Evolutionary conservation across 1,140 invertebrate species (phyloP), one percentile per base, ranked within the genome.

Genomic region (Archivesica marissinica): DNA sequence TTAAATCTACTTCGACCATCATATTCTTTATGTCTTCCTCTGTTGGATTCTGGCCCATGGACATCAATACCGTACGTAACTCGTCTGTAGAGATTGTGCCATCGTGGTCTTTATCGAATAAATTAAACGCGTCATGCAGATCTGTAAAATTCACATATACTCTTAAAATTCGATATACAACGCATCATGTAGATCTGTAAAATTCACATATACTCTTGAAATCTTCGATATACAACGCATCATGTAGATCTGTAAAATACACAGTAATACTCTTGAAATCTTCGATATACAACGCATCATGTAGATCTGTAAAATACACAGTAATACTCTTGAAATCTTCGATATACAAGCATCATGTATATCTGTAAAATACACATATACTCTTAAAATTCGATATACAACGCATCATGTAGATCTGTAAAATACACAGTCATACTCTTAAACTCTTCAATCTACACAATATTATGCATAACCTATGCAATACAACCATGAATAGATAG

Each of bases 51-150:
- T 99, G 99, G 90, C 98, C 98, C 93, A 99, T 95, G 74, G 98
- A 99, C 92, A 99, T 96, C 99, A 99, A 99, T 83, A 99, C 99
- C 92, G 99, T 99, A 91, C 98, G 99, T 96, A 99, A 96, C 96
- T 99, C 98, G 96, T 99, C 99, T 94, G 99, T 99, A 91, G 99
- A 99, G 95, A 99, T 99, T 92, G 98, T 99, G 94, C 99, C 99
- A 95, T 99, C 98, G 85, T 99, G 99, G 94, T 99, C 76, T 66
- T 86, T 86, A 50, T 86, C 83, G 80, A 86, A 86, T 15, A 86
- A 33, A 35, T 50, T 30, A 33, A 86, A 86, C 23, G 83, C 74
- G 38, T 78, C 83, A 38, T 78, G 70, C n/a, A 47, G 70, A 38
- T 78, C 76, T 78, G 33, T 9, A n/a, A n/a, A n/a, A n/a, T n/a